Conservation (phyloP, 2,888 invertebrate species). For the Meteorus cinctellus region DNA sequence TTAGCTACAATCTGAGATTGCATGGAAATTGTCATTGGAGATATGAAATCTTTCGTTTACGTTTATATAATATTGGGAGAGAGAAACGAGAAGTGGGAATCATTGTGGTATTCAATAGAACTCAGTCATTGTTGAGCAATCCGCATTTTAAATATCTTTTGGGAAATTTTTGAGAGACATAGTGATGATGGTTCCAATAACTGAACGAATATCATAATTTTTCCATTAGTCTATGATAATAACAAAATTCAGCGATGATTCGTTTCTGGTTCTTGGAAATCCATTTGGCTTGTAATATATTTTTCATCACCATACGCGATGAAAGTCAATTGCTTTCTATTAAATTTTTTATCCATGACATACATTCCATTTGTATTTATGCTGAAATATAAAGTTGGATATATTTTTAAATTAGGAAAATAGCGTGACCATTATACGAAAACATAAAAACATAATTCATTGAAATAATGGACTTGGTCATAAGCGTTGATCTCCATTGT, state of each 20-base stretch:
- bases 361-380: background rate
- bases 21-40: slow-evolving; percentile 35
- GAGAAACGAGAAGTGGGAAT: background rate
- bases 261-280: background rate
- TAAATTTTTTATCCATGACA: background rate
- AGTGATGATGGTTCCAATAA: too few species aligned
- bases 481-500: slow-evolving; percentile 5
- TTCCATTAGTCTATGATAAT: too few species aligned
- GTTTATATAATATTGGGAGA: background rate
- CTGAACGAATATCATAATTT: too few species aligned
- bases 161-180: background rate
- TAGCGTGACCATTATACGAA: background rate
- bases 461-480: background rate
- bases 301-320: background rate
- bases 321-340: background rate
- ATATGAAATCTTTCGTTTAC: slow-evolving; percentile 2
- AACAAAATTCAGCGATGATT: too few species aligned
- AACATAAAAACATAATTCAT: slow-evolving; percentile 17
- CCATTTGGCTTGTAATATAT: background rate
- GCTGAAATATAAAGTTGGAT: background rate
- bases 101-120: background rate
- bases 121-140: background rate
- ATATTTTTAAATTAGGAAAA: slow-evolving; percentile 8
- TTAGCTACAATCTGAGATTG: slow-evolving; percentile 24
- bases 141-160: background rate